Percentiles rank a stretch among this genome's conserved stretches.
Evolutionary conservation across 2,888 invertebrate genomes (phyloP).

Genomic region (Drosophila falleni): DNA sequence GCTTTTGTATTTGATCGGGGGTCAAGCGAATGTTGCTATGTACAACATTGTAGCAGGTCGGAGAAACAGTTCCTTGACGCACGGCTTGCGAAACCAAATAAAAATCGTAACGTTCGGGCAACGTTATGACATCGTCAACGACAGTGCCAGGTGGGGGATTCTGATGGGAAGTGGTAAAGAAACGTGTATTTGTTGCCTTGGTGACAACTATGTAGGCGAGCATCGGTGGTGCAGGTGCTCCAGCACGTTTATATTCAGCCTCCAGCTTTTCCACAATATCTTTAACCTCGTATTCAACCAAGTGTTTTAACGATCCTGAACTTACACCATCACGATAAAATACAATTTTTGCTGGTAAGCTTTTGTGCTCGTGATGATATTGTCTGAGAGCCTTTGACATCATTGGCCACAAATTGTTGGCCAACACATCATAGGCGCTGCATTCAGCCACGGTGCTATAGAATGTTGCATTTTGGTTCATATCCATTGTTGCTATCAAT

Average conservation of each 20-base stretch:
- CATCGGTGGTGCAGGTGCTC: constrained; percentile 84
- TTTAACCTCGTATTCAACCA: constrained; percentile 91
- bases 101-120: constrained; percentile 94
- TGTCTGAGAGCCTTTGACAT: constrained; percentile 85
- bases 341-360: constrained; percentile 90
- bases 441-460: constrained; percentile 92
- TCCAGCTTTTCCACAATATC: constrained; percentile 87
- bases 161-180: constrained; percentile 86
- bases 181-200: constrained; percentile 93
- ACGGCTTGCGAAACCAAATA: constrained; percentile 95
- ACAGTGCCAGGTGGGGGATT: constrained; percentile 95
- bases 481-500: constrained; percentile 90
- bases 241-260: constrained; percentile 86
- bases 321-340: constrained; percentile 97
- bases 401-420: constrained; percentile 90
- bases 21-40: constrained; percentile 89
- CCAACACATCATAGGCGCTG: constrained; percentile 90
- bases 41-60: constrained; percentile 95
- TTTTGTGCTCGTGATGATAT: constrained; percentile 77
- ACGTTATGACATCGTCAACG: constrained; percentile 93
- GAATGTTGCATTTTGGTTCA: constrained; percentile 88
- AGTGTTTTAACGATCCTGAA: constrained; percentile 94
- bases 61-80: constrained; percentile 95
- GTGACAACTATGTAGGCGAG: constrained; percentile 94
- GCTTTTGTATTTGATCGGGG: constrained; percentile 92